Conservation (phyloP, 2,888 invertebrate species). For the Ramazzottius varieornatus region DNA sequence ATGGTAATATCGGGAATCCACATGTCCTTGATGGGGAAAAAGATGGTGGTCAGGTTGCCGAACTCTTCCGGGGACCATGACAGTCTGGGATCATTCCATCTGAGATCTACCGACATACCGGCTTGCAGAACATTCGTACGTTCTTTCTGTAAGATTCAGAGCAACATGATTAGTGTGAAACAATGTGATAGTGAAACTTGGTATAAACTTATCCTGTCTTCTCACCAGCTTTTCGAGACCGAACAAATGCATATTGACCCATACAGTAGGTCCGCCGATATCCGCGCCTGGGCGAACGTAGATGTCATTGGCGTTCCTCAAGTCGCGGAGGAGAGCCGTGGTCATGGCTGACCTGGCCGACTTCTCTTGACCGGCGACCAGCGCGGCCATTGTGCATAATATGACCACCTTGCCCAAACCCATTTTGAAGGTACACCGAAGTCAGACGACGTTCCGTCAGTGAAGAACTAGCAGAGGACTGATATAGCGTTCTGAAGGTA, state of each 20-base stretch:
- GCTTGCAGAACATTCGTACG: background rate
- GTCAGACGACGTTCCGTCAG: too few species aligned
- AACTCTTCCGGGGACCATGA: conserved; percentile 7
- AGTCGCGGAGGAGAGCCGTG: background rate
- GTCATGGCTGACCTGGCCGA: background rate
- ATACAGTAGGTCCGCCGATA: background rate
- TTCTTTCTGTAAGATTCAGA: background rate
- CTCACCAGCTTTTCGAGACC: background rate
- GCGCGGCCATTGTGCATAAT: background rate
- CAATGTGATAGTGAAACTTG: too few species aligned
- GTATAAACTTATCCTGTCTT: too few species aligned
- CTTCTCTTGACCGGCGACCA: background rate
- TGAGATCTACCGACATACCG: conserved; percentile 2
- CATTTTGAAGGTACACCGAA: too few species aligned
- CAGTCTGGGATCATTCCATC: conserved; percentile 6
- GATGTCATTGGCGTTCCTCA: background rate
- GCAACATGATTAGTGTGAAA: too few species aligned
- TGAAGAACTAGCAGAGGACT: too few species aligned
- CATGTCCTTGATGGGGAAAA: conserved; percentile 1
- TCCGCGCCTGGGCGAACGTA: background rate
- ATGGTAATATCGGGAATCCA: conserved; percentile 7
- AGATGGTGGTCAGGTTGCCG: conserved; percentile 6
- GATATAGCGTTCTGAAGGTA: too few species aligned
- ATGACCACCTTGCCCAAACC: too few species aligned
- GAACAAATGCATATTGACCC: background rate